A percentile compares a stretch with the other conserved stretches of the same genome.
These are phyloP conservation scores for Ferrisia virgata DNA, from an alignment of 2,888 invertebrate genomes.

Conservation along the genomic window DNA sequence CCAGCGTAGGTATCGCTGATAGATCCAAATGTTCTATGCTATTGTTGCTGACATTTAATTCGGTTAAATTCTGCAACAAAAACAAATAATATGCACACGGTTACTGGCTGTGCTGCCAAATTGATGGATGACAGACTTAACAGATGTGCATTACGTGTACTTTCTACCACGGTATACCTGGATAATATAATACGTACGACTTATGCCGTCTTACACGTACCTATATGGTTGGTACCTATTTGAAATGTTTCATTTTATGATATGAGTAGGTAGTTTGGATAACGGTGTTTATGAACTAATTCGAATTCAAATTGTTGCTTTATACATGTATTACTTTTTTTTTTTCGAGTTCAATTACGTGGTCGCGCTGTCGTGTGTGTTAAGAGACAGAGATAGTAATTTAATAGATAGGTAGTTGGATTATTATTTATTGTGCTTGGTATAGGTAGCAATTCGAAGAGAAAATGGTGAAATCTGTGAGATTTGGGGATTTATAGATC, in stretches of 20 bases:
- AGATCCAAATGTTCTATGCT: constrained; percentile 77
- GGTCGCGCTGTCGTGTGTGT: neutral
- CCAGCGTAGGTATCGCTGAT: constrained; percentile 72
- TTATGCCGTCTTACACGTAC: no score
- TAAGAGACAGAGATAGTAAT: no score
- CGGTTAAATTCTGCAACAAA: constrained; percentile 68
- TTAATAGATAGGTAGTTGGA: no score
- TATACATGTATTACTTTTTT: no score
- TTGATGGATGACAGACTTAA: neutral
- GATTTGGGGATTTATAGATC: no score
- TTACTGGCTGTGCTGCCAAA: neutral
- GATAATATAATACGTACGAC: no score
- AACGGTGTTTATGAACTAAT: neutral
- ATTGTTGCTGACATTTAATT: constrained; percentile 80
- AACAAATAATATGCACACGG: no score
- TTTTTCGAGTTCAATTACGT: neutral
- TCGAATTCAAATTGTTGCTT: neutral
- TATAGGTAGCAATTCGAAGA: no score
- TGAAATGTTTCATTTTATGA: neutral
- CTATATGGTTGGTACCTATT: no score
- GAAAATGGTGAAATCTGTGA: no score
- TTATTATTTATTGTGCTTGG: no score
- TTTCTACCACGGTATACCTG: no score
- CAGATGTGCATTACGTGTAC: neutral
- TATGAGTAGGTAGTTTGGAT: neutral